phyloP scores from a whole-genome alignment of 2,113 vertebrate species.

The Atrichornis clamosus region DNA sequence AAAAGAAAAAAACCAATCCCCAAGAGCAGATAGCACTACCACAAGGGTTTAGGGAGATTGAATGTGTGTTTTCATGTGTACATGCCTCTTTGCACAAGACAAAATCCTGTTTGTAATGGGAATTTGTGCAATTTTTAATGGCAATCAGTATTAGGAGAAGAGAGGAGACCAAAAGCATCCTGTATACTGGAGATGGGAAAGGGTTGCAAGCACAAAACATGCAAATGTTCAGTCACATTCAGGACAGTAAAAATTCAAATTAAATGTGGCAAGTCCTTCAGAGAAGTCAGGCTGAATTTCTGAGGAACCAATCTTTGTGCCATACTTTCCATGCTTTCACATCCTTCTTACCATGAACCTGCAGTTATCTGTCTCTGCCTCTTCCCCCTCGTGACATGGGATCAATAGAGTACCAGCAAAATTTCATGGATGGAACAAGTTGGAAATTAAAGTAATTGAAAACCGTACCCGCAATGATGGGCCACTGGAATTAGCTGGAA shows the following conservation, averaged over 20 bases:
- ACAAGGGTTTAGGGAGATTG: background rate
- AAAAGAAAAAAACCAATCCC: background rate
- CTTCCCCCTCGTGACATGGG: background rate
- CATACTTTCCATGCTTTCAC: background rate
- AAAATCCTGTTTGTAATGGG: background rate
- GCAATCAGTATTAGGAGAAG: background rate
- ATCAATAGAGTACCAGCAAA: background rate
- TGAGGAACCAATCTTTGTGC: background rate
- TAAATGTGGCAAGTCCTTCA: background rate
- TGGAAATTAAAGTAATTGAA: background rate
- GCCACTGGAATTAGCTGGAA: background rate
- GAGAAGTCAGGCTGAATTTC: background rate
- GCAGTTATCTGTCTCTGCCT: background rate
- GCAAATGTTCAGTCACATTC: background rate
- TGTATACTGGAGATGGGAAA: background rate
- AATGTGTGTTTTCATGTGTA: background rate
- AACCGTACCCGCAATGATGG: background rate
- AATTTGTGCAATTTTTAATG: background rate
- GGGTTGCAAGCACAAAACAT: background rate
- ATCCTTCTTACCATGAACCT: background rate
- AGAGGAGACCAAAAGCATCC: background rate
- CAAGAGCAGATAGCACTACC: background rate
- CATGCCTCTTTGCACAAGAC: fast-evolving
- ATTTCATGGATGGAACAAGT: background rate
- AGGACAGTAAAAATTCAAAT: background rate